A percentile compares a stretch with the other conserved stretches of the same genome.
Evolutionary conservation across 2,797 vertebrate species (phyloP).

Genomic region (Mergus octosetaceus): DNA sequence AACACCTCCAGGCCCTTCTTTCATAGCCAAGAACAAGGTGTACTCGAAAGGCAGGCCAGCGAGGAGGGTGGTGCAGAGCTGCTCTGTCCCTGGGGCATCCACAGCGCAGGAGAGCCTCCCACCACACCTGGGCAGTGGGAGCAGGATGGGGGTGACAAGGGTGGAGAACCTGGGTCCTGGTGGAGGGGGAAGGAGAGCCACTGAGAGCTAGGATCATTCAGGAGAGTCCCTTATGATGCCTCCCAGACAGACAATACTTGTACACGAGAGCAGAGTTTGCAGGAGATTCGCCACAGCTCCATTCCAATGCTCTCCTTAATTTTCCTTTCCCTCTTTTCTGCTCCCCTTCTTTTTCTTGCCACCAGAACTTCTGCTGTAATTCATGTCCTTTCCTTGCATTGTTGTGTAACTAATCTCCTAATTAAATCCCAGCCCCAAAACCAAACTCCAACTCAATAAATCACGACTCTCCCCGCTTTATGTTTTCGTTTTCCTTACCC

Average conservation of each 20-base stretch:
- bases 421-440: not conserved
- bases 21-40: not conserved
- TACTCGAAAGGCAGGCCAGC: not conserved
- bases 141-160: not conserved
- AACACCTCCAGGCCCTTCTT: not conserved
- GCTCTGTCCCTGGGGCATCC: not conserved
- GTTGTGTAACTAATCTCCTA: not conserved
- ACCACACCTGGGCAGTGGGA: rapidly evolving
- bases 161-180: not conserved
- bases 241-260: not conserved
- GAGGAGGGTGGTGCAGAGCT: not conserved
- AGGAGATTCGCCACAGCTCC: not conserved
- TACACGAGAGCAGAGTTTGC: not conserved
- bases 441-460: not conserved
- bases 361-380: not conserved
- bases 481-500: not conserved
- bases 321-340: not conserved
- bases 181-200: not conserved
- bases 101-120: not conserved
- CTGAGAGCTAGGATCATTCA: not conserved
- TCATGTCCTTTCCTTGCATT: not conserved
- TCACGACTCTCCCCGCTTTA: not conserved
- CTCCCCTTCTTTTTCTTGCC: not conserved
- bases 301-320: not conserved
- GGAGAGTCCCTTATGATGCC: not conserved